Percentiles rank a stretch among this genome's conserved stretches.
phyloP scores from a whole-genome alignment of 2,113 vertebrate species.

The Xiphophorus hellerii region DNA sequence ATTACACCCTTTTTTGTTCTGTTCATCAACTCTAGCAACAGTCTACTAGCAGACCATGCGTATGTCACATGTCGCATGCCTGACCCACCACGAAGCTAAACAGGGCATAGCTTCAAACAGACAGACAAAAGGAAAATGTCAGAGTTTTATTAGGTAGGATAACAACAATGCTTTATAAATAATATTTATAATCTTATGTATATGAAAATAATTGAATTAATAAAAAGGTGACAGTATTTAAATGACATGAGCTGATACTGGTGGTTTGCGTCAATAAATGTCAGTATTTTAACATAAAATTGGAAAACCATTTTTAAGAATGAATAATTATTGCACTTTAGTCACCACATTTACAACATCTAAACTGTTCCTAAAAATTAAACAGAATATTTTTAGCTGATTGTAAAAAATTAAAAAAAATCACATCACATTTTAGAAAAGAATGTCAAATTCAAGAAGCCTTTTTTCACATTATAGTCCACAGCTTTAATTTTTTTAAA shows the following conservation, averaged over 20 bases:
- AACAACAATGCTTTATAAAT: slow-evolving; percentile 79
- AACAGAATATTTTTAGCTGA: slow-evolving; percentile 30
- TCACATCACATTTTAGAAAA: not conserved
- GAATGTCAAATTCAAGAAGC: slow-evolving; percentile 6
- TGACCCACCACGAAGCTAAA: slow-evolving; percentile 36
- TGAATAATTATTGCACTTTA: slow-evolving; percentile 86
- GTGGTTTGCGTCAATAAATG: slow-evolving; percentile 44
- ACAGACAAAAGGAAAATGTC: slow-evolving; percentile 23
- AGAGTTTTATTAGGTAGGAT: slow-evolving; percentile 71
- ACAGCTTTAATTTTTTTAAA: slow-evolving; percentile 23
- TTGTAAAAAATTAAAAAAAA: slow-evolving; percentile 14
- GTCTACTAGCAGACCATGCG: slow-evolving; percentile 9
- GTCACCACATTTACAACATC: slow-evolving; percentile 73
- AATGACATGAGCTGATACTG: slow-evolving; percentile 18
- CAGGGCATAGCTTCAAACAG: slow-evolving; percentile 1
- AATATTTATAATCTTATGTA: slow-evolving; percentile 67
- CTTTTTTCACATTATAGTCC: not conserved
- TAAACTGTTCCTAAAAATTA: slow-evolving; percentile 29
- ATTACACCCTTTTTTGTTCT: not conserved
- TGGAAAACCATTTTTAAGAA: slow-evolving; percentile 21
- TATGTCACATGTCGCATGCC: slow-evolving; percentile 40
- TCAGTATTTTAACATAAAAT: slow-evolving; percentile 28
- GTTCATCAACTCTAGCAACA: not conserved
- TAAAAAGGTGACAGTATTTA: slow-evolving; percentile 40
- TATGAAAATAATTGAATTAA: slow-evolving; percentile 74